These are phyloP conservation scores for Nephrotoma appendiculata DNA, from an alignment of 2,888 invertebrate genomes.

Conservation along the genomic window DNA sequence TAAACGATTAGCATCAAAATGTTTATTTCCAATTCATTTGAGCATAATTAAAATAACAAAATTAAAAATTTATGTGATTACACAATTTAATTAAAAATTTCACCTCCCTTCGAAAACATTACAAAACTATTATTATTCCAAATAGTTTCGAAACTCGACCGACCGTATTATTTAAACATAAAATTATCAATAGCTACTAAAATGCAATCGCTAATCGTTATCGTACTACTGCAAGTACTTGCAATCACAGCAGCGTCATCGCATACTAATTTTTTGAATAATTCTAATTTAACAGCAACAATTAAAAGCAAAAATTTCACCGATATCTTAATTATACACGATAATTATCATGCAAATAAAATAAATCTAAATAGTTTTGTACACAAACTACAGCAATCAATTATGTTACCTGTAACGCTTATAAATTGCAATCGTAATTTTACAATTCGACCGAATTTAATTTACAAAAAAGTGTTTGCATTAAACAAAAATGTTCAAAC, in stretches of 20 bases:
- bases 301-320: neutral
- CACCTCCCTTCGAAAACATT: too few species aligned
- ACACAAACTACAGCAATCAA: neutral
- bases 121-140: too few species aligned
- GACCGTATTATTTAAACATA: neutral
- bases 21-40: too few species aligned
- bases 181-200: neutral
- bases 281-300: neutral
- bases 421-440: neutral
- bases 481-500: neutral
- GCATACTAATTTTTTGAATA: neutral
- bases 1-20: too few species aligned
- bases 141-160: too few species aligned
- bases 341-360: neutral
- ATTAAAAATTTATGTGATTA: too few species aligned
- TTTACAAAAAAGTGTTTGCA: neutral
- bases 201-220: neutral
- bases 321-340: neutral
- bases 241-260: neutral
- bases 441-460: neutral
- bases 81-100: too few species aligned
- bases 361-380: neutral
- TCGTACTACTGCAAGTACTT: neutral
- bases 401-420: neutral
- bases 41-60: too few species aligned